Base-by-base conservation (phyloP, 2,797 vertebrate species). In the Betta splendens region DNA sequence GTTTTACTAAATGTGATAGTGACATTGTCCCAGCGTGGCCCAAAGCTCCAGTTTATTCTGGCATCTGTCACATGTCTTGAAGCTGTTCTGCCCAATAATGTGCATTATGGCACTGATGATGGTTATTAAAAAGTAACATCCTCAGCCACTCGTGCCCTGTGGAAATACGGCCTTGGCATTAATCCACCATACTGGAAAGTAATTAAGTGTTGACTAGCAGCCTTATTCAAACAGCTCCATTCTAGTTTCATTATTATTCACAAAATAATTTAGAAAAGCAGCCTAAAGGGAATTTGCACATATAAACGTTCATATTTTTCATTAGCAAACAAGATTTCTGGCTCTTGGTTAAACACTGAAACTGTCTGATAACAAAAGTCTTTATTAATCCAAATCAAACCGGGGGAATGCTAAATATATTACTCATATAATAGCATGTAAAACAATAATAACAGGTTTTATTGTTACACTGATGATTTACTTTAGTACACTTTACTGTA, bases 141-240 rank as follows among this genome's bases (percentile, higher is more conserved):
- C 25, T 31, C 21, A 12, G 23, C 43, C 51, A 1, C 47, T 47
- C 25, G 3, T 11, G 2, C 26, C 61, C 61, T 0, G 15, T 38
- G 65, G 59, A 45, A 53, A 1, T 9, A 21, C 20, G 9, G 15
- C 16, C 11, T 1, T 2, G 40, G 22, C 37, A 56, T 69, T 51
- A 17, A 69, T 71, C 26, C 18, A 35, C 5, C 32, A 35, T 11
- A 11, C 16, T 38, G 28, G 12, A 36, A 65, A 70, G 54, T 77
- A 64, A 81, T 81, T 59, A 75, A 66, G 69, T 28, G 52, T 69
- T 17, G 44, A 69, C 25, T 28, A 3, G 15, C 52, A 49, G 62
- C 18, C 45, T 36, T 15, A 22, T 51, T 50, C 25, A 46, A 16
- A 46, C 46, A 21, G 36, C 9, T 32, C 54, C 49, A 33, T 38